Evolutionary conservation across 1,140 invertebrate species (phyloP).

Genomic region (Arion vulgaris): DNA sequence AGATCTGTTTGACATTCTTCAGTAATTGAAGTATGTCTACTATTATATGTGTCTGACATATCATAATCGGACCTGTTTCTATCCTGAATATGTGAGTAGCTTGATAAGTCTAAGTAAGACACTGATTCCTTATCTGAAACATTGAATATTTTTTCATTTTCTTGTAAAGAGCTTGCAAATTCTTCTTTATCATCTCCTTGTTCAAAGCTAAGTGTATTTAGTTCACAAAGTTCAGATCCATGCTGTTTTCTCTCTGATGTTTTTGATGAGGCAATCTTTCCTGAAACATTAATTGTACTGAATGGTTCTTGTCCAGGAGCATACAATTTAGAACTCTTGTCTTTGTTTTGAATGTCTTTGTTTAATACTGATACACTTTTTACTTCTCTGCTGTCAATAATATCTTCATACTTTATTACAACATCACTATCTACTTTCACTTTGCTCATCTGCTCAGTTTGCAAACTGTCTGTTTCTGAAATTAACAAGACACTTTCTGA

Average conservation of each 20-base stretch:
- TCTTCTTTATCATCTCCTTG: neutral
- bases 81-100: neutral
- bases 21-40: neutral
- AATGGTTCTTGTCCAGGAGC: slow-evolving; percentile 41
- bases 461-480: neutral
- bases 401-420: neutral
- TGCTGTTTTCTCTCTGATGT: neutral
- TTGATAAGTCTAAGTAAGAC: neutral
- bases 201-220: neutral
- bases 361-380: neutral
- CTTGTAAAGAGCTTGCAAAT: neutral
- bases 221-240: neutral
- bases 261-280: neutral
- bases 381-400: neutral
- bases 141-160: neutral
- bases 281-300: neutral
- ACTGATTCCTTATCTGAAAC: neutral
- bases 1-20: slow-evolving; percentile 21
- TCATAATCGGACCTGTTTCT: neutral
- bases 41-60: neutral
- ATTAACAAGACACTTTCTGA: neutral
- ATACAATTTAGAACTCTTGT: slow-evolving; percentile 37
- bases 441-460: neutral
- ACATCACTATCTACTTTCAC: neutral
- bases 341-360: neutral